phyloP scores from a whole-genome alignment of 2,113 vertebrate genomes.

The Rhinoderma darwinii region DNA sequence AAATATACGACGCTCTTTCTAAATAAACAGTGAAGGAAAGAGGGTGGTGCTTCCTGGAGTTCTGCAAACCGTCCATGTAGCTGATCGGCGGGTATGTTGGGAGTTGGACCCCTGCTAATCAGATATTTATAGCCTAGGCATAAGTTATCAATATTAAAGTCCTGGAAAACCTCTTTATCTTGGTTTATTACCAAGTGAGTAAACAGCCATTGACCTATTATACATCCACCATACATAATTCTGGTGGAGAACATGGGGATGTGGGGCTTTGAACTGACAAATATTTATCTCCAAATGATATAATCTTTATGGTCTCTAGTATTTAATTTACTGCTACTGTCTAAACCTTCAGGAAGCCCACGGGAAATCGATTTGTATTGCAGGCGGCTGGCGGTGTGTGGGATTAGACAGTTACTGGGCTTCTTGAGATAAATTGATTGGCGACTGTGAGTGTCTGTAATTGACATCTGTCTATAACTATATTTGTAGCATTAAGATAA shows the following conservation, averaged over 20 bases:
- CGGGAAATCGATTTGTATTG: neutral
- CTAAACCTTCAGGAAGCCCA: neutral
- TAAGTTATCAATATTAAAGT: too few relatives aligned
- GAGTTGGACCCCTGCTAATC: too few relatives aligned
- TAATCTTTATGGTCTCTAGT: neutral
- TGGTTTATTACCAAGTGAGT: too few relatives aligned
- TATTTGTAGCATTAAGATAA: neutral
- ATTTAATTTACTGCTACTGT: neutral
- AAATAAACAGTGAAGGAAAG: too few relatives aligned
- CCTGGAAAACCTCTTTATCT: too few relatives aligned
- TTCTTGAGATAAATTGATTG: conserved; percentile 23
- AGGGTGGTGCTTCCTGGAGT: too few relatives aligned
- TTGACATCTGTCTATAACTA: conserved; percentile 15
- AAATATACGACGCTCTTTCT: too few relatives aligned
- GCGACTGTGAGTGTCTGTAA: conserved; percentile 7
- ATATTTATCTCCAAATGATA: neutral
- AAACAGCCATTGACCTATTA: too few relatives aligned
- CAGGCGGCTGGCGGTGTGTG: neutral
- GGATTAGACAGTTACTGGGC: neutral
- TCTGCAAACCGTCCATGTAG: too few relatives aligned
- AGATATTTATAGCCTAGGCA: too few relatives aligned
- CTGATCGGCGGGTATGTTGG: too few relatives aligned
- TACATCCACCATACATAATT: too few relatives aligned
- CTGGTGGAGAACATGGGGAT: neutral
- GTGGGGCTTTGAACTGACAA: neutral